phyloP scores from a whole-genome alignment of 1,140 invertebrate genomes.

The Zaprionus vittiger region DNA sequence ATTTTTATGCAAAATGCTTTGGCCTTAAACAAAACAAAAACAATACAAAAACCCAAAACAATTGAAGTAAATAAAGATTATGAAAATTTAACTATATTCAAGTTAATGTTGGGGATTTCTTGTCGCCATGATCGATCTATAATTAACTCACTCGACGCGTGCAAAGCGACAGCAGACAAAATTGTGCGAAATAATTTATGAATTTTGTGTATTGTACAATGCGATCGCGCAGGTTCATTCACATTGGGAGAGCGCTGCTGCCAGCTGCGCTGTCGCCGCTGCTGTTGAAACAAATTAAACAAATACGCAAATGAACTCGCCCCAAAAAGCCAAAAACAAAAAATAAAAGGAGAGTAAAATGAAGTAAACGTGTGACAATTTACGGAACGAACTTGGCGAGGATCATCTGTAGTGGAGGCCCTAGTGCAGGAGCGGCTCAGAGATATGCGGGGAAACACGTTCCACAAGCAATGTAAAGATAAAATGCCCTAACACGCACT shows the following conservation, averaged over 20 bases:
- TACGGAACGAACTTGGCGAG: constrained; percentile 11
- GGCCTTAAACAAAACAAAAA: constrained; percentile 61
- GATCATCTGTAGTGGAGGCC: constrained; percentile 25
- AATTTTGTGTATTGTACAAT: constrained; percentile 58
- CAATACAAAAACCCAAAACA: constrained; percentile 39
- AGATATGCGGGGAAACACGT: neutral
- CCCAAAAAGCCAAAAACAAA: constrained; percentile 32
- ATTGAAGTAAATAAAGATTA: constrained; percentile 50
- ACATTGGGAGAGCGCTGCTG: constrained; percentile 45
- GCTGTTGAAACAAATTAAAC: constrained; percentile 71
- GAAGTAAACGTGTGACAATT: constrained; percentile 41
- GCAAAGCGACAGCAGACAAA: constrained; percentile 16
- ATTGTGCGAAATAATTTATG: constrained; percentile 31
- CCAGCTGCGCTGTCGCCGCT: constrained; percentile 19
- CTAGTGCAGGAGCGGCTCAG: neutral
- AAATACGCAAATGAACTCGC: constrained; percentile 70
- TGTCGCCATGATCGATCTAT: constrained; percentile 22
- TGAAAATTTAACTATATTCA: constrained; percentile 22
- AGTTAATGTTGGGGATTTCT: constrained; percentile 19
- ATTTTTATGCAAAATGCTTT: constrained; percentile 84
- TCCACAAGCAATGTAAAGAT: constrained; percentile 9
- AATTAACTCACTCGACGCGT: constrained; percentile 24
- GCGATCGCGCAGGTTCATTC: constrained; percentile 61
- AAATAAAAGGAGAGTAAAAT: constrained; percentile 21
- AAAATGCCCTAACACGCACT: constrained; percentile 40